phyloP scores from a whole-genome alignment of 2,888 invertebrate species.

The Sarcophaga caerulescens region DNA sequence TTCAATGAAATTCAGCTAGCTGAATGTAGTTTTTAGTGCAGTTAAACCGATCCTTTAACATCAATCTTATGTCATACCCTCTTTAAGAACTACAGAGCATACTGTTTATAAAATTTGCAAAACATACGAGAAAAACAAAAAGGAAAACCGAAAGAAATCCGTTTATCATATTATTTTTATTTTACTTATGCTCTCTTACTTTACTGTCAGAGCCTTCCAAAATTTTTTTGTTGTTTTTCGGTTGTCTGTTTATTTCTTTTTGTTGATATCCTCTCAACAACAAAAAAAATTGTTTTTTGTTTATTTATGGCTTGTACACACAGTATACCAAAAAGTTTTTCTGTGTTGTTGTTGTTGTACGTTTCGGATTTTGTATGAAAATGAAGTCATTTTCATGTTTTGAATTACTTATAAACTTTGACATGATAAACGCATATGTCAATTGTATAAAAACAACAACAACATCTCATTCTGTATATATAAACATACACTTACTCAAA shows the following conservation, averaged over 20 bases:
- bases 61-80: conserved; percentile 10
- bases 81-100: background rate
- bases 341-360: background rate
- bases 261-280: conserved; percentile 18
- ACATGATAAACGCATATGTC: conserved; percentile 59
- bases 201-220: conserved; percentile 26
- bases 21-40: too few relatives aligned
- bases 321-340: too few relatives aligned
- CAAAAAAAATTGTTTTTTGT: background rate
- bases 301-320: background rate
- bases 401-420: conserved; percentile 58
- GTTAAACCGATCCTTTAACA: background rate
- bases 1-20: too few relatives aligned
- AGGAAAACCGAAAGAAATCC: background rate
- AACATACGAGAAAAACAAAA: background rate
- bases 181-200: background rate
- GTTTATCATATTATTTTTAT: conserved; percentile 2
- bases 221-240: background rate
- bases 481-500: background rate
- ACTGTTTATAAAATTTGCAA: background rate
- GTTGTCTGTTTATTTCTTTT: conserved; percentile 8
- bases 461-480: background rate
- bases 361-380: conserved; percentile 24
- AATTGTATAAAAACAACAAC: conserved; percentile 42
- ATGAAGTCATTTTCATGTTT: conserved; percentile 65